Evolutionary conservation across 2,113 vertebrate genomes (phyloP), one percentile per base, ranked within the genome.

Genomic region (Thunnus thynnus): DNA sequence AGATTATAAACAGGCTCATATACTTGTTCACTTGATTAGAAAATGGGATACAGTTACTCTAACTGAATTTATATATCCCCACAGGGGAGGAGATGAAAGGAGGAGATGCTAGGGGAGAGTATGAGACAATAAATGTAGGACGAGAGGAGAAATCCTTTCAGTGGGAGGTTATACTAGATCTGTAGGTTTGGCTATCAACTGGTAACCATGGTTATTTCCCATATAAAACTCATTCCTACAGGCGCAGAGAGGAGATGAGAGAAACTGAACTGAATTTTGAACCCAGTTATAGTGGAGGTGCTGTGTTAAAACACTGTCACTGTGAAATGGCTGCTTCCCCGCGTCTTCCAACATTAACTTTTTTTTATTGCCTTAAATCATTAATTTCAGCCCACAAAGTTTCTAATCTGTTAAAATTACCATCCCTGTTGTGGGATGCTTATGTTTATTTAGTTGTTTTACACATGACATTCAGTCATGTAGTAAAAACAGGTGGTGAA

Each of bases 151-250:
- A n/a, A 60, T 68, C 76, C 8, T 82, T 83, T 88, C 60, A 71
- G 82, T 74, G 50, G 66, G 64, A 82, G 54, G 72, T 56, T 61
- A 32, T 36, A 44, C 64, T 73, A 27, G 8, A 72, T 86, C 62
- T 76, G 17, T 30, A 68, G 58, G 27, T 52, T 68, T 70, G 44
- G 32, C 79, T 72, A 75, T 80, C 60, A 76, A 71, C 57, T 73
- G 56, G 63, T 75, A 78, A 51, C 52, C n/a, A n/a, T 57, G 25
- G 62, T 77, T 78, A 55, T 89, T 80, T 78, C 27, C n/a, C 17
- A 52, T 9, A 51, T 22, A 22, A 68, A 64, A 71, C 8, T 5
- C n/a, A 54, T 41, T n/a, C 55, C 55, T 62, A 50, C 36, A 50
- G 50, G n/a, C 52, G n/a, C 20, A 36, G 54, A 66, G 3, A 51